phyloP scores from a whole-genome alignment of 2,113 vertebrate genomes.

The Oryzias javanicus region DNA sequence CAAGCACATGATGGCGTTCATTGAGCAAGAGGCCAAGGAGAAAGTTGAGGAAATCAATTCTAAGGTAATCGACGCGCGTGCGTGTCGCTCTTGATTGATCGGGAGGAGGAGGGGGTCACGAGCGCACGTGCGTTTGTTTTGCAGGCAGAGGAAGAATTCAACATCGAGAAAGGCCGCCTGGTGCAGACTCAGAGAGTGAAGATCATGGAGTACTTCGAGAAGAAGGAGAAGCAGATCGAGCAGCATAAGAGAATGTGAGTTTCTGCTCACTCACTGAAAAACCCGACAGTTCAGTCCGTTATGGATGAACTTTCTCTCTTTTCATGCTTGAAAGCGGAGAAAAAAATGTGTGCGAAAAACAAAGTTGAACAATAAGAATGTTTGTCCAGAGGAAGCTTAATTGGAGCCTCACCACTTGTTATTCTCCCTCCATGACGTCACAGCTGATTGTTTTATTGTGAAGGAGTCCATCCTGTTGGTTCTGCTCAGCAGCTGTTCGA shows the following conservation, averaged over 20 bases:
- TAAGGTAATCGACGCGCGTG: conserved; percentile 78
- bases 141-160: conserved; percentile 98
- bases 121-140: neutral
- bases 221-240: conserved; percentile 98
- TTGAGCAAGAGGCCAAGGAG: conserved; percentile 96
- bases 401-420: too few relatives aligned
- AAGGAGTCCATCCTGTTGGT: too few relatives aligned
- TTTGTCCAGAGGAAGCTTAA: too few relatives aligned
- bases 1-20: conserved; percentile 99
- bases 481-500: too few relatives aligned
- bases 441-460: too few relatives aligned
- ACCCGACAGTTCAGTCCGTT: neutral
- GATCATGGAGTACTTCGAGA: conserved; percentile 96
- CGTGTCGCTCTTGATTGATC: neutral
- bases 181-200: conserved; percentile 97
- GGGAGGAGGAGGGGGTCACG: too few relatives aligned
- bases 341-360: neutral
- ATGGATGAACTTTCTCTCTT: accelerated
- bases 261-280: neutral
- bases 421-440: too few relatives aligned
- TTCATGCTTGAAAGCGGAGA: neutral
- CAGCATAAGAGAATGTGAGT: conserved; percentile 97
- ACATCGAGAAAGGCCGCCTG: conserved; percentile 97
- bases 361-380: too few relatives aligned
- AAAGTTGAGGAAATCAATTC: conserved; percentile 97